Percentiles rank a stretch among this genome's conserved stretches.
phyloP scores from a whole-genome alignment of 1,140 invertebrate genomes.

The Lamellibrachia luymesi region DNA sequence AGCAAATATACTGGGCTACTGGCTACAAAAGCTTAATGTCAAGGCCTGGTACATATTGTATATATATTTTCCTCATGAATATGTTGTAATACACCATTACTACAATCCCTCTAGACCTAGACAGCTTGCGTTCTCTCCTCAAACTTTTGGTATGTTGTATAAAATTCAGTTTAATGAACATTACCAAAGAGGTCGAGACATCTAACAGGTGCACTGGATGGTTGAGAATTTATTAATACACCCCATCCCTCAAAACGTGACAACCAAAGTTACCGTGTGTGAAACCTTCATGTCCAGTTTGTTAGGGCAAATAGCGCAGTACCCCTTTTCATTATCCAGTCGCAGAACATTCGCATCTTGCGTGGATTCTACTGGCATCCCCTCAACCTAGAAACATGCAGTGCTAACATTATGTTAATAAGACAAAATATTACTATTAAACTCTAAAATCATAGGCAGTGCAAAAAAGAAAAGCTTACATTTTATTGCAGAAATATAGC shows the following conservation, averaged over 20 bases:
- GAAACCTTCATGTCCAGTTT: conserved; percentile 1
- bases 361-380: conserved; percentile 10
- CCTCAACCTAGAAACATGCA: conserved; percentile 15
- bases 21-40: no score
- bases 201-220: background rate
- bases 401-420: background rate
- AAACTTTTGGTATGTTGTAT: no score
- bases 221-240: background rate
- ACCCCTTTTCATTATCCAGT: background rate
- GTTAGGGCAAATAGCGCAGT: conserved; percentile 19
- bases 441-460: no score
- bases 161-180: no score
- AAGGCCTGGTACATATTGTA: no score
- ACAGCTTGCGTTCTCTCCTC: background rate
- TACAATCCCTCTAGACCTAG: background rate
- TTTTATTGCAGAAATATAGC: no score
- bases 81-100: no score
- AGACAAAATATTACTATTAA: background rate
- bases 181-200: background rate
- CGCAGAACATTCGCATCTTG: conserved; percentile 15
- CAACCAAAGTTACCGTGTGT: conserved; percentile 1
- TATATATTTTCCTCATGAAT: no score
- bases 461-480: no score
- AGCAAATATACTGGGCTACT: no score
- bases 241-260: background rate